Evolutionary conservation across 2,797 vertebrate genomes (phyloP).

Genomic region (Anolis apletophallus): DNA sequence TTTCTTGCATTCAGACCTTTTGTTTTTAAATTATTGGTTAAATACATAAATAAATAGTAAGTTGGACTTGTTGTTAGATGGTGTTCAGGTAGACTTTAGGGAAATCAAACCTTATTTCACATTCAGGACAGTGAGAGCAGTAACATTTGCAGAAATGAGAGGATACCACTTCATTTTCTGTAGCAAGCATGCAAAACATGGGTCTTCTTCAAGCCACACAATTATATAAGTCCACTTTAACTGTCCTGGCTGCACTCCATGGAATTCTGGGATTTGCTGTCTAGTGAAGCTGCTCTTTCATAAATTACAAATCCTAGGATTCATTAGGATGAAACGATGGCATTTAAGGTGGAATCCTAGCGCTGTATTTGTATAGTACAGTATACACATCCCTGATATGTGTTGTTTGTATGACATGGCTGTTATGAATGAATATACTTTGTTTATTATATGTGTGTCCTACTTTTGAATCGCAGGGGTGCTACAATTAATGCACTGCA

Average conservation of each 20-base stretch:
- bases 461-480: neutral
- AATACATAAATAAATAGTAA: neutral
- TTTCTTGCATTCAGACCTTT: too few relatives aligned
- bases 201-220: too few relatives aligned
- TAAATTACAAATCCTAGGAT: too few relatives aligned
- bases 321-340: too few relatives aligned
- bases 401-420: neutral
- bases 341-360: too few relatives aligned
- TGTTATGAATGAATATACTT: too few relatives aligned
- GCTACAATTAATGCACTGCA: neutral
- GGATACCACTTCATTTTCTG: neutral
- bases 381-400: too few relatives aligned
- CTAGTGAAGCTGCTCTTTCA: too few relatives aligned
- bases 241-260: neutral
- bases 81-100: neutral
- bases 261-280: too few relatives aligned
- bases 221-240: neutral
- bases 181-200: too few relatives aligned
- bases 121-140: neutral
- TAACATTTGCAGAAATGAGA: neutral
- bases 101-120: neutral
- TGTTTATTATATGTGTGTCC: neutral
- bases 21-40: neutral
- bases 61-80: neutral
- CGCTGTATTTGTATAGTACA: too few relatives aligned